Evolutionary conservation across 2,113 vertebrate genomes (phyloP), one percentile per base, ranked within the genome.

Genomic region (Ctenomys sociabilis): DNA sequence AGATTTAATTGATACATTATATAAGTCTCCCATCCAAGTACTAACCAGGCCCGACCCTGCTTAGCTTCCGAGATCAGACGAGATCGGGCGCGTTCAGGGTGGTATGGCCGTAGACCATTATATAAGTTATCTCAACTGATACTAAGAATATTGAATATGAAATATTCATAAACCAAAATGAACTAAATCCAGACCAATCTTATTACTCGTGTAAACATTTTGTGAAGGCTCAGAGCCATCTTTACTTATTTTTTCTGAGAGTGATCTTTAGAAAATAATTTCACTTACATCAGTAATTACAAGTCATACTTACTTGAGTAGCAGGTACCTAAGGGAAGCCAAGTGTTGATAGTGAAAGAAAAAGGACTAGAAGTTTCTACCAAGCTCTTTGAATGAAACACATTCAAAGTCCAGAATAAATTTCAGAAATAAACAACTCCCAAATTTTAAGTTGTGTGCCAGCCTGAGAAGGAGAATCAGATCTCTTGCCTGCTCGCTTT

Each of bases 1-100:
- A 81, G 32, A 75, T 83, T 96, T 96, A 91, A 16, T 91, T 94
- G 72, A 40, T 82, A 54, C 57, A 21, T 68, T 32, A 80, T 37
- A 54, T 1, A 78, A 61, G 43, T 37, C n/a, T n/a, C n/a, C n/a
- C n/a, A n/a, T n/a, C n/a, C n/a, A n/a, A n/a, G n/a, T n/a, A n/a
- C n/a, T n/a, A n/a, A n/a, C n/a, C n/a, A n/a, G n/a, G n/a, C n/a
- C n/a, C n/a, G n/a, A n/a, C n/a, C n/a, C n/a, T n/a, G n/a, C n/a
- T n/a, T n/a, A n/a, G n/a, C n/a, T n/a, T n/a, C n/a, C n/a, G n/a
- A n/a, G n/a, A n/a, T n/a, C n/a, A n/a, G n/a, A n/a, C n/a, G n/a
- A n/a, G n/a, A n/a, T n/a, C n/a, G n/a, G n/a, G n/a, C n/a, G n/a
- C n/a, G n/a, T n/a, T n/a, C n/a, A n/a, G n/a, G n/a, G n/a, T n/a